Evolutionary conservation across 2,797 vertebrate species (phyloP), one percentile per base, ranked within the genome.

Genomic region (Anabas testudineus): DNA sequence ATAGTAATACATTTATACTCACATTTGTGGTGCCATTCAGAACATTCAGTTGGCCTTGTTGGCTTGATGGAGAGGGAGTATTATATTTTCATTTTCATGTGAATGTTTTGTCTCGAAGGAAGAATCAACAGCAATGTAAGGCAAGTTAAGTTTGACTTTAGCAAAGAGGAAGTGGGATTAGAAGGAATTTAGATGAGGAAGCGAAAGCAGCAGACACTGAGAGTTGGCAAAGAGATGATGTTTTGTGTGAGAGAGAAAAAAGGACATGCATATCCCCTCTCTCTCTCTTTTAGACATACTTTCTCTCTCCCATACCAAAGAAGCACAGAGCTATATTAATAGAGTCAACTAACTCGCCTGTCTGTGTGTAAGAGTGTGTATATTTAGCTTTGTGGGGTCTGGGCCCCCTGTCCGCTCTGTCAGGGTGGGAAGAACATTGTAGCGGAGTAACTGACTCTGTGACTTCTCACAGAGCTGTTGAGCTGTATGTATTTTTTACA

Each of bases 371-470:
- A 41, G 52, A 28, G 78, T 69, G 88, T 87, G 73, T 94, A 93
- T 95, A 93, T 94, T 94, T 94, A 94, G 93, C 88, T 51, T 22
- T 5, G 69, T 69, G 81, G 90, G 84, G 83, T 86, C 86, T 80
- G 65, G 81, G 73, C 65, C 85, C 65, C 84, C 63, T 51, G 54
- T 39, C 61, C 51, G 68, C 60, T 83, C 67, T 59, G 76, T 86
- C 58, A 73, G 71, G 90, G 80, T 88, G 82, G 86, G 85, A 89
- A 86, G 43, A 87, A 81, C 78, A 69, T 73, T 80, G 63, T 72
- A 83, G 85, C 68, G 77, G 81, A 78, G 54, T 32, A 36, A 37
- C 60, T 53, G 53, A 66, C 68, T n/a, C n/a, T n/a, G n/a, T 69
- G 59, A 63, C 54, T 53, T 51, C 58, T 59, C 16, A 42, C 61